A percentile compares a stretch with the other conserved stretches of the same genome.
Conservation (phyloP, 2,113 vertebrate species). For the Candoia aspera region DNA sequence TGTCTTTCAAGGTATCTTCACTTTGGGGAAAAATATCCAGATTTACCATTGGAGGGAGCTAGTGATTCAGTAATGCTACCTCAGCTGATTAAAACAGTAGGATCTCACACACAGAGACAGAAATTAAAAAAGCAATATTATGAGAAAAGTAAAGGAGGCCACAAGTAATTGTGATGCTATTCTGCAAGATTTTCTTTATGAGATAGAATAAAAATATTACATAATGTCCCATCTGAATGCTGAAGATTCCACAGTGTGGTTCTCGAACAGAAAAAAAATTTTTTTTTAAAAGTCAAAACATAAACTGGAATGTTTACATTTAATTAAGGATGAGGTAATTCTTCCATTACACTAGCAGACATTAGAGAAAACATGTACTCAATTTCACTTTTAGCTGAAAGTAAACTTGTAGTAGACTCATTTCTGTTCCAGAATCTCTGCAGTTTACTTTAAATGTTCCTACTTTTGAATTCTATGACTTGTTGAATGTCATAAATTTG, state of each 20-base stretch:
- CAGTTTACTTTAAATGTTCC: neutral
- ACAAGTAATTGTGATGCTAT: neutral
- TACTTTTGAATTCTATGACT: neutral
- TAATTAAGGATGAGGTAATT: neutral
- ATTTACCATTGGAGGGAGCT: slow-evolving; percentile 64
- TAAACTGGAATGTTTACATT: neutral
- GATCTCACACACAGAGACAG: neutral
- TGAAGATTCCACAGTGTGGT: neutral
- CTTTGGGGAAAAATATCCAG: slow-evolving; percentile 43
- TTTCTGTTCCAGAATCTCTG: neutral
- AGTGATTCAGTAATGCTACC: slow-evolving; percentile 44
- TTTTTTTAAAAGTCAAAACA: neutral
- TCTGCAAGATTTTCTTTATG: neutral
- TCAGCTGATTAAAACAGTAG: neutral
- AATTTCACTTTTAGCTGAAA: neutral
- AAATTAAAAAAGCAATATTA: neutral
- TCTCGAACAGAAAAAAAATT: neutral
- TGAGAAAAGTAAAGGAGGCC: neutral
- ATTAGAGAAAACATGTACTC: neutral
- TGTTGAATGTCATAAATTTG: neutral
- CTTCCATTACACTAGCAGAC: neutral
- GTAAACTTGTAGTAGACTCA: neutral
- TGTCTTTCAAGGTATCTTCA: neutral
- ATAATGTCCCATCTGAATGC: neutral
- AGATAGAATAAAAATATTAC: neutral